Conservation (phyloP, 2,888 invertebrate species). For the Ypsolopha sequella region DNA sequence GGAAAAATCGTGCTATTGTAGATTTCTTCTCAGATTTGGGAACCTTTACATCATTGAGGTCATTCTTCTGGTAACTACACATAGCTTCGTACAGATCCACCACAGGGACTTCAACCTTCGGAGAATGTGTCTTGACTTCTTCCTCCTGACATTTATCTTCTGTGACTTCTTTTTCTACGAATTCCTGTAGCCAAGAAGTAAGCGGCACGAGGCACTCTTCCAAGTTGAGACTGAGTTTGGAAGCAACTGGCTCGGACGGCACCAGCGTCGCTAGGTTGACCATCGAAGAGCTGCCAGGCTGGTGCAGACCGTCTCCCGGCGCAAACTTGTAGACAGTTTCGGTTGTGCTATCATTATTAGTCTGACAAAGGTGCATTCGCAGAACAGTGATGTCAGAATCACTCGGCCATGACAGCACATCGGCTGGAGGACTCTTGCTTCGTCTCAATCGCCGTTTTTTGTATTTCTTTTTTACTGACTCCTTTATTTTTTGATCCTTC, state of each 20-base stretch:
- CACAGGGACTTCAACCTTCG: no score
- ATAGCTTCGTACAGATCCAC: no score
- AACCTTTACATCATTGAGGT: slow-evolving; percentile 5
- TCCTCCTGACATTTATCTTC: no score
- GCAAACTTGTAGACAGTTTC: slow-evolving; percentile 52
- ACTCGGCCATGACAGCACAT: slow-evolving; percentile 63
- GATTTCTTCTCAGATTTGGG: slow-evolving; percentile 32
- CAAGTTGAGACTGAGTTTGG: slow-evolving; percentile 41
- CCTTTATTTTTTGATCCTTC: slow-evolving; percentile 7
- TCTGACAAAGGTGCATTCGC: slow-evolving; percentile 51
- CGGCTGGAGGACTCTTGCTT: slow-evolving; percentile 30
- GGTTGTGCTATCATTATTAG: slow-evolving; percentile 38
- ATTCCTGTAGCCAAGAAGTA: slow-evolving; percentile 66
- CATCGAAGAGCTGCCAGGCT: slow-evolving; percentile 69
- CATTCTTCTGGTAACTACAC: no score
- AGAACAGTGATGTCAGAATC: slow-evolving; percentile 73
- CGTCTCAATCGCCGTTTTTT: slow-evolving; percentile 32
- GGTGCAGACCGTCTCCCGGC: slow-evolving; percentile 69
- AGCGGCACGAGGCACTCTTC: slow-evolving; percentile 67
- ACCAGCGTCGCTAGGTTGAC: slow-evolving; percentile 71
- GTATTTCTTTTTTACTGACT: slow-evolving; percentile 26
- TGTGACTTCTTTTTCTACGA: slow-evolving; percentile 2
- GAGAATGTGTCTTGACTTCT: no score
- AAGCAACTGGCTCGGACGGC: slow-evolving; percentile 40
- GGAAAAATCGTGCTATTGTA: slow-evolving; percentile 47